Conservation (phyloP, 2,113 vertebrate species). For the Pelecanus crispus region DNA sequence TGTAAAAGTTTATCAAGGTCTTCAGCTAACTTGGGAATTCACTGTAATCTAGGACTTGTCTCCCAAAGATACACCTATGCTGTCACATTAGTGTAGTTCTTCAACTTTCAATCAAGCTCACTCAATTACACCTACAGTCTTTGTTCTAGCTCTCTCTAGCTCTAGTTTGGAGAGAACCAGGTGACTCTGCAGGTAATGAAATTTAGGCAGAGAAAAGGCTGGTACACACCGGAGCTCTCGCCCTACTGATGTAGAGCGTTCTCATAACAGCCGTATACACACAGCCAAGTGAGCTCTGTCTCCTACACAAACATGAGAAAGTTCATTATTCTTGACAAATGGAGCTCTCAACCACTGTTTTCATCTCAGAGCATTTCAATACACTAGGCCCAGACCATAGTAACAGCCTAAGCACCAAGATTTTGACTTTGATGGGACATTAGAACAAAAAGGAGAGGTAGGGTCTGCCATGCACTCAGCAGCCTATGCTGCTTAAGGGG, state of each 20-base stretch:
- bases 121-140: background rate
- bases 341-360: background rate
- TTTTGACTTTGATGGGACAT: background rate
- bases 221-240: fast-evolving
- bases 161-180: background rate
- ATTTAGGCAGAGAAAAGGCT: background rate
- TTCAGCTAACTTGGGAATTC: background rate
- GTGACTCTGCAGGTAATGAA: background rate
- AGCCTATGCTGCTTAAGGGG: background rate
- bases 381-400: background rate
- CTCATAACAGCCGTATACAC: background rate
- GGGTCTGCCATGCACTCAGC: background rate
- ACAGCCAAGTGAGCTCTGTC: background rate
- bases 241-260: background rate
- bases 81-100: background rate
- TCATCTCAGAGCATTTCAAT: background rate
- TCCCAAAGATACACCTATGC: background rate
- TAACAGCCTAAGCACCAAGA: background rate
- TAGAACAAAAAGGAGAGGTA: background rate
- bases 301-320: background rate
- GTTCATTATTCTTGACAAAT: background rate
- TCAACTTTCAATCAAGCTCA: background rate
- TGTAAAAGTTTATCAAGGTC: background rate
- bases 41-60: background rate
- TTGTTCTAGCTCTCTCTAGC: background rate